Percentiles rank a stretch among this genome's conserved stretches.
These are phyloP conservation scores for Acanthurus lineatus DNA, from an alignment of 2,797 vertebrate genomes.

Conservation along the genomic window DNA sequence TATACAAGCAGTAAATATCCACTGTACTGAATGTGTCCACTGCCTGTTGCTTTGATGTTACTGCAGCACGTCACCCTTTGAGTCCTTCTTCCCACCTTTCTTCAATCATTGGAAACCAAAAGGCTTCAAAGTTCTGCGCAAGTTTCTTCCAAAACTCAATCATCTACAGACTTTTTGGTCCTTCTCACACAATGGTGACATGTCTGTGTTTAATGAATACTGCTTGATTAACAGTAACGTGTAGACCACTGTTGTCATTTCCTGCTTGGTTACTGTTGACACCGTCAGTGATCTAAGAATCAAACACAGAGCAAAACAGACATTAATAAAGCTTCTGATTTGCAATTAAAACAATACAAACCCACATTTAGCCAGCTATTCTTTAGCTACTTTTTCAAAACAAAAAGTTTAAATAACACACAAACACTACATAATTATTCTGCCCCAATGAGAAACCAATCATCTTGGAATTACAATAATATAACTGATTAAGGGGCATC, in stretches of 20 bases:
- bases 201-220: constrained; percentile 81
- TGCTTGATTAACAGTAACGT: background rate
- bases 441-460: constrained; percentile 31
- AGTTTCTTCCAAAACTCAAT: background rate
- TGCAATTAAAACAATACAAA: background rate
- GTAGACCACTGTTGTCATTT: background rate
- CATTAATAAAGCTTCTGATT: background rate
- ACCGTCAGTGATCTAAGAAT: constrained; percentile 52
- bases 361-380: background rate
- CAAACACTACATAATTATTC: background rate
- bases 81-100: background rate
- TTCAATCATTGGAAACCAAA: background rate
- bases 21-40: background rate
- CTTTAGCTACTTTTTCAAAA: background rate
- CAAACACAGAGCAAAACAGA: constrained; percentile 8
- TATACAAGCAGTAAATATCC: background rate
- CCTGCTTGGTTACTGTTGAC: constrained; percentile 24
- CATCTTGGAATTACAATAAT: constrained; percentile 28
- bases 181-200: constrained; percentile 79
- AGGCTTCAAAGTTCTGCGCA: background rate
- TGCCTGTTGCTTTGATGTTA: background rate
- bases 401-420: background rate
- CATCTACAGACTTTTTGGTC: background rate
- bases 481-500: constrained; percentile 23
- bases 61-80: background rate